phyloP scores from a whole-genome alignment of 2,797 vertebrate genomes.

The Halcyon leucocephala region DNA sequence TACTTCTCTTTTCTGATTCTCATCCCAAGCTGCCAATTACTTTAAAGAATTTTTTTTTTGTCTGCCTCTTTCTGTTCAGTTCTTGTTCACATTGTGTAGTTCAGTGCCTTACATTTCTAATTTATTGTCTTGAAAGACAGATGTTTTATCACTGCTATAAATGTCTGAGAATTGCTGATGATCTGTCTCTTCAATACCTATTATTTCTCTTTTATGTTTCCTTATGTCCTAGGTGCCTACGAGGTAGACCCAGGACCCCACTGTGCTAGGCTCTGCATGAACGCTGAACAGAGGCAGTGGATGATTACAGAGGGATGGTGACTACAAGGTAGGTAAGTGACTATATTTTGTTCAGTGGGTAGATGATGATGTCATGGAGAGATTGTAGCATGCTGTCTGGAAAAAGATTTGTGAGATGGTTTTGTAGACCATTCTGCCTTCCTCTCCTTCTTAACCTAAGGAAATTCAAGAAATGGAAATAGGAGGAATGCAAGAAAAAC shows the following conservation, averaged over 20 bases:
- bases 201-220: constrained; percentile 5
- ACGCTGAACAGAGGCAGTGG: background rate
- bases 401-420: background rate
- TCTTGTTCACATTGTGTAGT: background rate
- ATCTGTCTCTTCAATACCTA: background rate
- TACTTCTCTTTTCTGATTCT: background rate
- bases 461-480: background rate
- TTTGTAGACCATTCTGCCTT: background rate
- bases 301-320: constrained; percentile 39
- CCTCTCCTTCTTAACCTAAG: background rate
- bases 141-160: constrained; percentile 10
- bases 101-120: background rate
- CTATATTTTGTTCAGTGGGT: background rate
- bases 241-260: background rate
- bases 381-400: background rate
- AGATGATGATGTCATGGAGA: background rate
- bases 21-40: background rate
- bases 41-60: background rate
- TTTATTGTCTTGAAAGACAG: constrained; percentile 14
- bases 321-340: constrained; percentile 40
- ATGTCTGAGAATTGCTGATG: constrained; percentile 38
- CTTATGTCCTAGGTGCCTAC: constrained; percentile 8
- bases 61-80: background rate
- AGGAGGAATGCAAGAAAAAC: background rate
- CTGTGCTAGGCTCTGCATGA: background rate